Percentiles rank a stretch among this genome's conserved stretches.
Evolutionary conservation across 2,888 invertebrate genomes (phyloP).

Genomic region (Alloplasta piceator): DNA sequence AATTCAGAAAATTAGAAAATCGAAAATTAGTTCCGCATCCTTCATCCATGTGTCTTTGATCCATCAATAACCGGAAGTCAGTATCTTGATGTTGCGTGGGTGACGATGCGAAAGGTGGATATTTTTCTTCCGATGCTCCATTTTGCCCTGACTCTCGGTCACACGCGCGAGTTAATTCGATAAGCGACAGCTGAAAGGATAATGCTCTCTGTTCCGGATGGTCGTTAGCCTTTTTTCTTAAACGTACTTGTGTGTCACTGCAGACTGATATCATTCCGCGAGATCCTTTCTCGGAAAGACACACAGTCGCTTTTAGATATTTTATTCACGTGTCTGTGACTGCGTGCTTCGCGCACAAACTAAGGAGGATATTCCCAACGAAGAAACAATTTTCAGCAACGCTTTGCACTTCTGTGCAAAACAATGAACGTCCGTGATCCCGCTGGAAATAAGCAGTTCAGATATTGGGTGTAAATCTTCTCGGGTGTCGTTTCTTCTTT

Average conservation of each 20-base stretch:
- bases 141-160: too few relatives aligned
- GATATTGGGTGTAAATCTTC: neutral
- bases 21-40: too few relatives aligned
- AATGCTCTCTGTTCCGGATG: constrained; percentile 27
- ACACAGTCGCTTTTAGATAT: constrained; percentile 11
- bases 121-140: too few relatives aligned
- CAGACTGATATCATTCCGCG: constrained; percentile 16
- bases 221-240: constrained; percentile 49
- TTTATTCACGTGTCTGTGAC: neutral
- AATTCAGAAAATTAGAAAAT: too few relatives aligned
- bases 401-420: constrained; percentile 37
- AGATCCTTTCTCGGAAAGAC: constrained; percentile 54
- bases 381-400: constrained; percentile 19
- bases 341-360: neutral
- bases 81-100: too few relatives aligned
- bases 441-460: neutral
- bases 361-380: neutral
- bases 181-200: constrained; percentile 29
- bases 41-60: too few relatives aligned
- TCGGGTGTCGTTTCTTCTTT: too few relatives aligned
- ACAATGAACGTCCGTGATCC: neutral
- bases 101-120: too few relatives aligned
- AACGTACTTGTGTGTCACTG: constrained; percentile 15
- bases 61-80: too few relatives aligned
- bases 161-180: too few relatives aligned